phyloP scores from a whole-genome alignment of 2,113 vertebrate genomes.

The Dipodomys merriami region DNA sequence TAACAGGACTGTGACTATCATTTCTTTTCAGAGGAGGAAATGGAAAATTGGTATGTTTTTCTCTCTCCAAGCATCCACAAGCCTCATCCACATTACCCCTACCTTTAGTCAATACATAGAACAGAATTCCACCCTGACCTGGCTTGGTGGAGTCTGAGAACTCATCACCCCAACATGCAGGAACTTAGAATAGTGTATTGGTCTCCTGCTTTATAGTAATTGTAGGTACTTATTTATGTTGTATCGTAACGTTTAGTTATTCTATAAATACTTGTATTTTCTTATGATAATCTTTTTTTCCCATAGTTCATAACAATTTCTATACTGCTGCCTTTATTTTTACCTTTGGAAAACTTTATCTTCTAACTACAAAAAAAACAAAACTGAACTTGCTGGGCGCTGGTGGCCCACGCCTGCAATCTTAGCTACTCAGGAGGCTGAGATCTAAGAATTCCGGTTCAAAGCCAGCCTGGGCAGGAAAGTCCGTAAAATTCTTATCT shows the following conservation, averaged over 20 bases:
- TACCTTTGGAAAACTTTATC: background rate
- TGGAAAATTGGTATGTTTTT: background rate
- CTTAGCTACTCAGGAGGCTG: too few relatives aligned
- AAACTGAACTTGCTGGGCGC: too few relatives aligned
- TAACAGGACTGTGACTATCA: background rate
- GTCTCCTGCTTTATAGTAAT: background rate
- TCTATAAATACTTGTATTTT: background rate
- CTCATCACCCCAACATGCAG: background rate
- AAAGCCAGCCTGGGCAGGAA: too few relatives aligned
- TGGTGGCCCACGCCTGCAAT: too few relatives aligned
- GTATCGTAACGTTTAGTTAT: background rate
- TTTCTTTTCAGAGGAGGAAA: background rate
- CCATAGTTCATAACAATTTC: background rate
- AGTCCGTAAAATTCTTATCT: too few relatives aligned
- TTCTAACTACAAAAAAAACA: slow-evolving; percentile 6
- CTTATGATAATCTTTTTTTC: background rate
- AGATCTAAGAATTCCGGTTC: too few relatives aligned
- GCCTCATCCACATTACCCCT: too few relatives aligned
- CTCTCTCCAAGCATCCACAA: background rate
- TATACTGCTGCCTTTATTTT: background rate
- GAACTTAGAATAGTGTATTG: background rate
- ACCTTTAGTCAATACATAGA: background rate
- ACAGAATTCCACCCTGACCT: background rate
- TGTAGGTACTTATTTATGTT: background rate
- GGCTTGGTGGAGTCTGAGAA: too few relatives aligned